These are phyloP conservation scores for Rhamphomyia laevipes DNA, from an alignment of 2,888 invertebrate species.

Conservation along the genomic window DNA sequence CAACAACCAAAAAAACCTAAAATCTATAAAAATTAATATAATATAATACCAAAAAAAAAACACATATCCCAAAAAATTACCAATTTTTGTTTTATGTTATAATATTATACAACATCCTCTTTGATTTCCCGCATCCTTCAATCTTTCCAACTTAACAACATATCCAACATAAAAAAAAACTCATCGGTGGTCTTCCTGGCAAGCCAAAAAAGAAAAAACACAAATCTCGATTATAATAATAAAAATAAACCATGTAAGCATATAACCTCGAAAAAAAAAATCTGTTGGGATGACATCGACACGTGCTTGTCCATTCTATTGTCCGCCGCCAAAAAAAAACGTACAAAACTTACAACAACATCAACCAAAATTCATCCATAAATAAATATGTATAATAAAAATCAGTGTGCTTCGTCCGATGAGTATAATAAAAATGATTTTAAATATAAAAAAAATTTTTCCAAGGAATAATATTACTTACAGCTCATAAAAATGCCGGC, in stretches of 20 bases:
- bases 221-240: background rate
- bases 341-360: background rate
- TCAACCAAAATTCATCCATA: background rate
- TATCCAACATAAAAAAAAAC: no score
- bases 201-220: no score
- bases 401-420: slow-evolving; percentile 1
- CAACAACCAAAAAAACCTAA: background rate
- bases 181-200: no score
- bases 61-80: background rate
- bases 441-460: background rate
- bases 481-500: slow-evolving; percentile 15
- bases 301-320: slow-evolving; percentile 11
- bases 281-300: slow-evolving; percentile 10
- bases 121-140: no score
- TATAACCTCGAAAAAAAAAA: background rate
- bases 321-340: background rate
- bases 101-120: no score
- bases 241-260: background rate
- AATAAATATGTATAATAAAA: background rate
- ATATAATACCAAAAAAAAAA: no score
- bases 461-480: slow-evolving; percentile 12
- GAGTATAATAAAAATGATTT: background rate
- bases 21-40: background rate
- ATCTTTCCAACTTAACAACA: no score
- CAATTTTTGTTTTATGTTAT: no score